Conservation (phyloP, 37 sponge, comb jelly and placozoan genomes). For the Agelas oroides region DNA sequence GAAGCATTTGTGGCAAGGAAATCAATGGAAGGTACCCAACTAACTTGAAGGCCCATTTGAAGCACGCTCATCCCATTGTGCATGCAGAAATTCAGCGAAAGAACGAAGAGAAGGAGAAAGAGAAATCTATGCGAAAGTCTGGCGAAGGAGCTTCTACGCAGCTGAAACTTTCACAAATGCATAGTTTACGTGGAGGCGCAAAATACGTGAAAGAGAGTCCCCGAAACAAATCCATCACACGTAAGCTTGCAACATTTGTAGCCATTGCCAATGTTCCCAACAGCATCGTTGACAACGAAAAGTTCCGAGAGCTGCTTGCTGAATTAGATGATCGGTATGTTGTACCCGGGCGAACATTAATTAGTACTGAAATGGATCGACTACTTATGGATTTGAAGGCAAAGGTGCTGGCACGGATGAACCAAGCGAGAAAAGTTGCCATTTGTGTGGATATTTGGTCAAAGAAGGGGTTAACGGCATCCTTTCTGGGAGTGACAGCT, state of each 20-base stretch:
- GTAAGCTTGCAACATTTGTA: constrained; percentile 4
- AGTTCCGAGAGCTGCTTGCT: not conserved
- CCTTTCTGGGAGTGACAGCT: constrained; percentile 34
- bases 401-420: not conserved
- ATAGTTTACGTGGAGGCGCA: not conserved
- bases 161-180: not conserved
- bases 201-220: not conserved
- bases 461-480: constrained; percentile 37
- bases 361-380: not conserved
- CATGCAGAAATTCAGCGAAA: not conserved
- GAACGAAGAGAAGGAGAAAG: not conserved
- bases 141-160: not conserved
- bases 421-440: constrained; percentile 1
- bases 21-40: constrained; percentile 10
- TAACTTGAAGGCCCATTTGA: not conserved
- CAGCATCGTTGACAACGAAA: not conserved
- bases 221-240: not conserved
- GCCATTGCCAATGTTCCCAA: not conserved
- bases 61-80: not conserved
- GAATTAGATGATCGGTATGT: not conserved
- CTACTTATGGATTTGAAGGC: constrained; percentile 10
- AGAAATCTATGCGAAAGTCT: not conserved
- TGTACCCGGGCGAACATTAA: not conserved
- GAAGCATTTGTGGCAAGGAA: not conserved
- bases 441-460: constrained; percentile 37